A percentile compares a stretch with the other conserved stretches of the same genome.
phyloP scores from a whole-genome alignment of 2,888 invertebrate genomes.

The Dilophus febrilis region DNA sequence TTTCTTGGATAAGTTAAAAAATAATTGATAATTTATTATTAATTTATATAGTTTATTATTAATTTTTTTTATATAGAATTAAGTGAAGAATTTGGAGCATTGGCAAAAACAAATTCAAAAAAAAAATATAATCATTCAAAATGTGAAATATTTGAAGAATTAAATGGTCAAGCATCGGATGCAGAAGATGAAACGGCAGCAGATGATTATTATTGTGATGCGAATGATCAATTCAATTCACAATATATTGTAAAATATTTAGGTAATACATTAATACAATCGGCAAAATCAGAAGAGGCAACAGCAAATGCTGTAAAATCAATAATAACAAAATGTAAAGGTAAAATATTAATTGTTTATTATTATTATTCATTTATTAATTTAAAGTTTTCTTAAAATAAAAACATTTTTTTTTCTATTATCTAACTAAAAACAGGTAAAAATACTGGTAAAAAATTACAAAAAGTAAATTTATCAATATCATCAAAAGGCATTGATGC shows the following conservation, averaged over 20 bases:
- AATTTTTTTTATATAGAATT: slow-evolving; percentile 11
- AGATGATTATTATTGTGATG: slow-evolving; percentile 9
- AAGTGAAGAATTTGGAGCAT: slow-evolving; percentile 12
- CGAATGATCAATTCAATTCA: slow-evolving; percentile 12
- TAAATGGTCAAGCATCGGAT: no score
- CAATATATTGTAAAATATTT: slow-evolving; percentile 19
- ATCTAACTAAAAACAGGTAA: slow-evolving; percentile 26
- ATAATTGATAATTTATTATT: no score
- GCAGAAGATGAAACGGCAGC: not conserved
- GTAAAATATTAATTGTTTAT: slow-evolving; percentile 1
- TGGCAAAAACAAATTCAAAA: slow-evolving; percentile 13
- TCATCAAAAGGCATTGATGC: slow-evolving; percentile 62
- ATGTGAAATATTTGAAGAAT: no score
- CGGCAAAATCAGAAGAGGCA: slow-evolving; percentile 28
- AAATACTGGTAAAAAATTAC: slow-evolving; percentile 37
- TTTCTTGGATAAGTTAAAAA: no score
- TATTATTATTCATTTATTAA: not conserved
- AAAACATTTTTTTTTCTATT: slow-evolving; percentile 9
- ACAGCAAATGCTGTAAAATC: slow-evolving; percentile 70
- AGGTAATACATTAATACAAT: slow-evolving; percentile 18
- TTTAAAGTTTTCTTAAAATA: not conserved
- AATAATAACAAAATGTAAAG: slow-evolving; percentile 47
- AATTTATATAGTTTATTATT: no score
- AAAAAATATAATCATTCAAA: slow-evolving; percentile 8
- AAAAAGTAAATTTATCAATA: slow-evolving; percentile 52